Evolutionary conservation across 2,888 invertebrate species (phyloP).

Genomic region (Dioctria linearis): DNA sequence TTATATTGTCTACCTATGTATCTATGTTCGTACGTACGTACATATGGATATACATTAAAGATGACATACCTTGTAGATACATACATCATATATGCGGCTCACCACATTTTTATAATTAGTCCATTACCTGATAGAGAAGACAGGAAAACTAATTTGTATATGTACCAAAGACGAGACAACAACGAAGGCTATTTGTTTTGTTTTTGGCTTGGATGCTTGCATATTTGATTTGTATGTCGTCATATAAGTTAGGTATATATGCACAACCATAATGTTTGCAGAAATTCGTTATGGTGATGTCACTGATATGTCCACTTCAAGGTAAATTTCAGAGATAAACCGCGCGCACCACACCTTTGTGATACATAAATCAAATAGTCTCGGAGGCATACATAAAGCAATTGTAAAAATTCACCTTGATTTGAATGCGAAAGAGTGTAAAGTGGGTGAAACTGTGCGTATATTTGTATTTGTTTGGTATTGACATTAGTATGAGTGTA

Average conservation of each 20-base stretch:
- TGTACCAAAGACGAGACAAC: too few relatives aligned
- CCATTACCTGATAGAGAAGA: background rate
- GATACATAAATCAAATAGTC: background rate
- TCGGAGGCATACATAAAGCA: background rate
- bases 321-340: slow-evolving; percentile 30
- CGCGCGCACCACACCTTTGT: slow-evolving; percentile 9
- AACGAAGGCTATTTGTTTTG: slow-evolving; percentile 13
- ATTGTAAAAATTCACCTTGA: slow-evolving; percentile 43
- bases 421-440: background rate
- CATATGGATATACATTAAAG: background rate
- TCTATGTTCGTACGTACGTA: too few relatives aligned
- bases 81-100: background rate
- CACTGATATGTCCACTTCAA: slow-evolving; percentile 46
- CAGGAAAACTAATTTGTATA: slow-evolving; percentile 2
- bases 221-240: slow-evolving; percentile 30
- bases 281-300: slow-evolving; percentile 26
- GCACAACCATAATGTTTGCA: background rate
- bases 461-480: slow-evolving; percentile 24
- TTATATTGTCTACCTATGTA: too few relatives aligned
- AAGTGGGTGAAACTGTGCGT: slow-evolving; percentile 41
- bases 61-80: background rate
- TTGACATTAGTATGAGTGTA: background rate
- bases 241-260: too few relatives aligned
- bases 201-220: slow-evolving; percentile 3
- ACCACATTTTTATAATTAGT: slow-evolving; percentile 9